Base-by-base conservation (phyloP, 2,888 invertebrate genomes). In the Thelaira solivaga region DNA sequence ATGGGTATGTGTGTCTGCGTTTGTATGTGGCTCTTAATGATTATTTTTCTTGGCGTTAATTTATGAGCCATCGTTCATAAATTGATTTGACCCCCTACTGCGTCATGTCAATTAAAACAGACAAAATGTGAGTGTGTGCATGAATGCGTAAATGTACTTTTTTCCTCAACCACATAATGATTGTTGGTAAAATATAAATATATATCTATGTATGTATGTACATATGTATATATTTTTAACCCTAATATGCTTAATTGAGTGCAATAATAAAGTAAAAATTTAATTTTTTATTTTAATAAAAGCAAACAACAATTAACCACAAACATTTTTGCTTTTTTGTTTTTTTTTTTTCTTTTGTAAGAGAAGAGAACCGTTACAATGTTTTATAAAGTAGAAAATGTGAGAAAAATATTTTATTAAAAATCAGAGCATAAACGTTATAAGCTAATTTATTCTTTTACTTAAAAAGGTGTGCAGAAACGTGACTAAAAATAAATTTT, bases 51-150 rank as follows among this genome's bases (percentile, higher is more conserved):
- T 55, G 26, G 61, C 62, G 10, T 34, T 64, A 65, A 49, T 62
- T 59, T 61, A 53, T 53, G 61, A 62, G 51, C 65, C 45, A 59
- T 41, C 43, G 24, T 64, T 64, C 29, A 69, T 76, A 78, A 77
- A 78, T 78, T 74, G 73, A 73, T 78, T 78, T 78, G 77, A 78
- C 77, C 77, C 77, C 77, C 77, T 77, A 78, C 73, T 69, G 77
- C 73, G 77, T 78, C 77, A 73, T 78, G 36, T 59, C 59, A 2
- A 53, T 51, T 59, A 39, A 29, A 41, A 29, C 18, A 5, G 18
- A 11, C 39, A n/a, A 16, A 22, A 24, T 65, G 36, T 43, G 39
- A 62, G 55, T 64, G 26, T 61, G 55, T 16, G 22, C 13, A 24
- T 45, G 22, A 43, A 43, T 61, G 43, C 59, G 31, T 31, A 47